phyloP scores from a whole-genome alignment of 2,888 invertebrate genomes.

The Notocelia uddmanniana region DNA sequence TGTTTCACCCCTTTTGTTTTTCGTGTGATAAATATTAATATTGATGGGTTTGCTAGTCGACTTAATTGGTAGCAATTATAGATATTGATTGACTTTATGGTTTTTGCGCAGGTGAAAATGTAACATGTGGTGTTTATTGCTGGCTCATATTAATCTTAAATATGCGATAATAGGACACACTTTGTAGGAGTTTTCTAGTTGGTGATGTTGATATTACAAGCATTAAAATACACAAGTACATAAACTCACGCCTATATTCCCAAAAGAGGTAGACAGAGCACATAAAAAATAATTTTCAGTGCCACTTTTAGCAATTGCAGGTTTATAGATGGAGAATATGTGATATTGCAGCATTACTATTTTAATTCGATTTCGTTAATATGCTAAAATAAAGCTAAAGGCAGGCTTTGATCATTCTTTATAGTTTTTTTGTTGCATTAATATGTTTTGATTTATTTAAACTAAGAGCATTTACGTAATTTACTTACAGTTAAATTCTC shows the following conservation, averaged over 20 bases:
- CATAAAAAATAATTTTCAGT: too few species aligned
- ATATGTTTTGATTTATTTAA: too few species aligned
- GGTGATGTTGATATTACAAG: neutral
- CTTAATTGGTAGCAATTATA: slow-evolving; percentile 45
- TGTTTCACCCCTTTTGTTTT: slow-evolving; percentile 71
- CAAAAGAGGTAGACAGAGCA: too few species aligned
- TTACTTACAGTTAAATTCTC: too few species aligned
- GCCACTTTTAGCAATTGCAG: too few species aligned
- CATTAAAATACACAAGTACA: too few species aligned
- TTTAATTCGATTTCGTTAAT: too few species aligned
- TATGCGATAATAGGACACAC: neutral
- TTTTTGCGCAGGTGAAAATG: slow-evolving; percentile 5
- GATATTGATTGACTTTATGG: slow-evolving; percentile 19
- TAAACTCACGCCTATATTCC: too few species aligned
- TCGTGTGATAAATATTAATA: slow-evolving; percentile 58
- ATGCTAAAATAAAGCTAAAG: neutral
- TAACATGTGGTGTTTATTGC: slow-evolving; percentile 1
- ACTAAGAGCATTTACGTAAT: too few species aligned
- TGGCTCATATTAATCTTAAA: neutral
- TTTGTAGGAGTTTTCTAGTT: neutral
- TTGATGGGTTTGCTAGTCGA: slow-evolving; percentile 58
- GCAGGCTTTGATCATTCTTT: neutral
- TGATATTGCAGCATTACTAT: too few species aligned
- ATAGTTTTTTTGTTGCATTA: too few species aligned
- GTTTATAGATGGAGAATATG: too few species aligned